Conservation (phyloP, 2,797 vertebrate genomes). For the Babyrousa celebensis region DNA sequence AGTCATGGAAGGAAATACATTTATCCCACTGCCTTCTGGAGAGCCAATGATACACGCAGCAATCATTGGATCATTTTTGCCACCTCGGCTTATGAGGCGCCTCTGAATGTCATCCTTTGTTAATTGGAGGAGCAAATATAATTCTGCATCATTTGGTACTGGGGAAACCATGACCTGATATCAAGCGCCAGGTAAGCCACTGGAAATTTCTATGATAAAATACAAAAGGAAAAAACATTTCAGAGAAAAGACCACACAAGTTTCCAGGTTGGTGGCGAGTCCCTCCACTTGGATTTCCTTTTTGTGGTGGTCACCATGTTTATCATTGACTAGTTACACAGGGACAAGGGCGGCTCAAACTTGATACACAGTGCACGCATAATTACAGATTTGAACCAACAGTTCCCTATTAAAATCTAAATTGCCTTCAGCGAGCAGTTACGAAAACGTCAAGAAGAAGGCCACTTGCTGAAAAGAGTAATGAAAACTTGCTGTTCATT, state of each 20-base stretch:
- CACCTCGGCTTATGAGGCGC: neutral
- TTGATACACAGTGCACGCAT: neutral
- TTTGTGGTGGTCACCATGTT: constrained; percentile 56
- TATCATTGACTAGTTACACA: constrained; percentile 55
- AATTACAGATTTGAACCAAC: constrained; percentile 59
- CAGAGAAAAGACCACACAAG: constrained; percentile 7
- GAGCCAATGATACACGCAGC: neutral
- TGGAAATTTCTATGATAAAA: neutral
- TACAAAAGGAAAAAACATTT: neutral
- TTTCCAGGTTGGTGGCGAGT: neutral
- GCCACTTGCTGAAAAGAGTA: constrained; percentile 75
- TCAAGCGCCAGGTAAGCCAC: neutral
- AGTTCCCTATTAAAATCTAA: constrained; percentile 68
- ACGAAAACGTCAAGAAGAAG: constrained; percentile 78
- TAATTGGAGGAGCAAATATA: constrained; percentile 17
- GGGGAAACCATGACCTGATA: neutral
- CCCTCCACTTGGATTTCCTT: constrained; percentile 13
- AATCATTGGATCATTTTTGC: constrained; percentile 19
- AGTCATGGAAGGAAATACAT: constrained; percentile 63
- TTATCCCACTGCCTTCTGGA: constrained; percentile 48
- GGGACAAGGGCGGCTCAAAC: neutral
- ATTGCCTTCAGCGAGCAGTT: constrained; percentile 68
- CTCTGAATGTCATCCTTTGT: constrained; percentile 77
- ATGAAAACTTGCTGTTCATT: constrained; percentile 71
- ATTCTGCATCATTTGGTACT: neutral